Conservation (phyloP, 2,888 invertebrate species). For the Metalampra italica region DNA sequence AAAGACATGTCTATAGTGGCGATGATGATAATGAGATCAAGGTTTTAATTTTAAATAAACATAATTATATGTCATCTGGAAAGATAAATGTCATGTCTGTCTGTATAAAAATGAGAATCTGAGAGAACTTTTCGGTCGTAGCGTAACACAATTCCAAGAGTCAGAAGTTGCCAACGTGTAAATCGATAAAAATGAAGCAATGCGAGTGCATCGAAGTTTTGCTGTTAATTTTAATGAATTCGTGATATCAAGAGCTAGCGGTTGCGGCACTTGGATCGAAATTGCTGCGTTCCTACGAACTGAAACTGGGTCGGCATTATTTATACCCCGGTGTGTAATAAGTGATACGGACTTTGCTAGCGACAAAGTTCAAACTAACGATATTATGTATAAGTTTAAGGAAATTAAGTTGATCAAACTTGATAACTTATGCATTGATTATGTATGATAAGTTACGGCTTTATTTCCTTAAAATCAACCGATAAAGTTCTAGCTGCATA, state of each 20-base stretch:
- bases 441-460: neutral
- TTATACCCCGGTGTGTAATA: conserved; percentile 1
- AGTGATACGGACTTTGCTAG: conserved; percentile 5
- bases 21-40: no score
- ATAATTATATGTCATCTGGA: no score
- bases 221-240: neutral
- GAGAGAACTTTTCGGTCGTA: no score
- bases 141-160: no score
- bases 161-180: no score
- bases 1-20: no score
- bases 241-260: neutral
- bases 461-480: neutral
- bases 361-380: conserved; percentile 1
- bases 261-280: neutral
- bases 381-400: neutral
- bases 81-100: no score
- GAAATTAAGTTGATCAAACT: conserved; percentile 1
- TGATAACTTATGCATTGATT: neutral
- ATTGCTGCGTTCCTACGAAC: neutral
- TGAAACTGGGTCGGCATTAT: conserved; percentile 16
- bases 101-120: no score
- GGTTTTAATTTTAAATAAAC: no score
- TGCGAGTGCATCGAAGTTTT: neutral
- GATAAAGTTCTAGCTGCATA: neutral
- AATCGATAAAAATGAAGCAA: no score